Evolutionary conservation across 1,140 invertebrate species (phyloP).

Genomic region (Drosophila nebulosa): DNA sequence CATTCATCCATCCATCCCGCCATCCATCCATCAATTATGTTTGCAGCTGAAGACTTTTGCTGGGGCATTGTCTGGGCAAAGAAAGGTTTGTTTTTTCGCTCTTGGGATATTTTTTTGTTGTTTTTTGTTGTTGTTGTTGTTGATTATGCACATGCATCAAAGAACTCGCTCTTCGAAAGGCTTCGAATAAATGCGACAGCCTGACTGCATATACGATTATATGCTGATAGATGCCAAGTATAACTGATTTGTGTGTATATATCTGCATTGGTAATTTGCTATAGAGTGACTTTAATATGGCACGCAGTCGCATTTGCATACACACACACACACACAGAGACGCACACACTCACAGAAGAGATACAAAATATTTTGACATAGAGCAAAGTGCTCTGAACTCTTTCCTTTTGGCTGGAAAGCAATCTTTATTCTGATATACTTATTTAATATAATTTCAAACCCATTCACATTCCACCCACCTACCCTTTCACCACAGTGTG

Average conservation of each 20-base stretch:
- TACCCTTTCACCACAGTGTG: no score
- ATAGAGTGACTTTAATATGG: slow-evolving; percentile 71
- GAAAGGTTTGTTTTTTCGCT: background rate
- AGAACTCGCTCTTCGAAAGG: slow-evolving; percentile 43
- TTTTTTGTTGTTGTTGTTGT: slow-evolving; percentile 36
- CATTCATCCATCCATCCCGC: slow-evolving; percentile 68
- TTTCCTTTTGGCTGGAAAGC: no score
- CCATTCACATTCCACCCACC: no score
- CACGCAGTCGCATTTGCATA: slow-evolving; percentile 42
- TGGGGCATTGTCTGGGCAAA: background rate
- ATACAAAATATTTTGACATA: no score
- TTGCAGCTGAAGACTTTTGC: slow-evolving; percentile 31
- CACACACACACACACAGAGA: slow-evolving; percentile 36
- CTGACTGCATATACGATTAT: slow-evolving; percentile 48
- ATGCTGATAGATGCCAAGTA: slow-evolving; percentile 70
- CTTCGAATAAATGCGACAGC: slow-evolving; percentile 55
- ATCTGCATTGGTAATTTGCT: slow-evolving; percentile 78
- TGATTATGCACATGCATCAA: slow-evolving; percentile 77
- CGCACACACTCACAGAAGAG: background rate
- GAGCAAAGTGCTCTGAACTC: no score
- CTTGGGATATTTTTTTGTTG: slow-evolving; percentile 14
- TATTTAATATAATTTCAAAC: no score
- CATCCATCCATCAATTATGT: slow-evolving; percentile 72
- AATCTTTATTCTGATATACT: no score
- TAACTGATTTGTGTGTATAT: slow-evolving; percentile 75